Evolutionary conservation across 2,113 vertebrate genomes (phyloP).

Genomic region (Ictalurus punctatus): DNA sequence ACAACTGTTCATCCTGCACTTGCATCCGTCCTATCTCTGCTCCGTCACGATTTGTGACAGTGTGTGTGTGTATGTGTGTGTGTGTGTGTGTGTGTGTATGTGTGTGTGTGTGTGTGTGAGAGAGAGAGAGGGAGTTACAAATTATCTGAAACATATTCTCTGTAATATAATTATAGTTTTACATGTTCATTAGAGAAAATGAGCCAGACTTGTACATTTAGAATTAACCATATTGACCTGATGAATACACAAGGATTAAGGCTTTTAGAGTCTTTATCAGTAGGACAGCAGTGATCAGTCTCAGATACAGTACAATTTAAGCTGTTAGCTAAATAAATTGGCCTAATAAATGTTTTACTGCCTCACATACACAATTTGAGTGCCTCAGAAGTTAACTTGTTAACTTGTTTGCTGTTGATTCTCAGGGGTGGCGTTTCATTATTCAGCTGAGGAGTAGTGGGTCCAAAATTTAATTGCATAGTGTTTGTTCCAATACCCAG

Average conservation of each 20-base stretch:
- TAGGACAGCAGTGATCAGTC: neutral
- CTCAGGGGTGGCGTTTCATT: neutral
- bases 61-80: neutral
- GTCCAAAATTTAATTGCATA: neutral
- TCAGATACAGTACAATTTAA: constrained; percentile 7
- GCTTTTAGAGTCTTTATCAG: neutral
- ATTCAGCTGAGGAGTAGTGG: neutral
- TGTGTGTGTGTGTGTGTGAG: too few relatives aligned
- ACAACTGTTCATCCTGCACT: too few relatives aligned
- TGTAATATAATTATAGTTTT: neutral
- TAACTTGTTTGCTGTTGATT: neutral
- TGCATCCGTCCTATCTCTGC: too few relatives aligned
- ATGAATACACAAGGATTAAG: neutral
- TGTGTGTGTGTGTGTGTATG: neutral
- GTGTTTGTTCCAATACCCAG: neutral
- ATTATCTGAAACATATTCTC: neutral
- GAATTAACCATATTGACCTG: neutral
- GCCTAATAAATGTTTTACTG: neutral
- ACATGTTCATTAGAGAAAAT: neutral
- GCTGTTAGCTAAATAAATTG: constrained; percentile 2
- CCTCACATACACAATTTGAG: neutral
- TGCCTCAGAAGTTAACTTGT: neutral
- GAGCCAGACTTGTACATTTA: neutral
- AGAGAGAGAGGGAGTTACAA: neutral
- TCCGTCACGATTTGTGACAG: too few relatives aligned